Conservation (phyloP, 2,797 vertebrate species). For the Phrynocephalus forsythii region DNA sequence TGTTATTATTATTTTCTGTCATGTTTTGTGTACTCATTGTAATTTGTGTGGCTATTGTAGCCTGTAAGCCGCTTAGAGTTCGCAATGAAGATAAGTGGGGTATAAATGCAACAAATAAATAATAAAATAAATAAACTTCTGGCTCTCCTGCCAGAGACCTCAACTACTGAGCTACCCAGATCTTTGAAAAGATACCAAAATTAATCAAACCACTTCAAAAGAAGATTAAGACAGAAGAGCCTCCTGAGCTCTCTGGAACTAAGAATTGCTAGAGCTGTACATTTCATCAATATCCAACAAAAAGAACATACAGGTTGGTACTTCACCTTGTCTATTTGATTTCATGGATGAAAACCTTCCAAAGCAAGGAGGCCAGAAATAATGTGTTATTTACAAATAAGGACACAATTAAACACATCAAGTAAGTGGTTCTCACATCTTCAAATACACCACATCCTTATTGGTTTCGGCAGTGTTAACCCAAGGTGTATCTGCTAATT, state of each 20-base stretch:
- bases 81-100: too few relatives aligned
- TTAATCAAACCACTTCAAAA: not conserved
- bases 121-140: too few relatives aligned
- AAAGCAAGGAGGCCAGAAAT: not conserved
- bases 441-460: not conserved
- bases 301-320: not conserved
- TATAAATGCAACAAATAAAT: too few relatives aligned
- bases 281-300: not conserved
- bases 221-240: not conserved
- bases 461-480: not conserved
- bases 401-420: rapidly evolving
- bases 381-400: not conserved
- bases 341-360: not conserved
- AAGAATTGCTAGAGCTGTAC: not conserved
- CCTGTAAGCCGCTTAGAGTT: too few relatives aligned
- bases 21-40: too few relatives aligned
- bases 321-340: not conserved
- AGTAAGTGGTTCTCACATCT: not conserved
- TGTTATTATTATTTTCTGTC: too few relatives aligned
- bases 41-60: too few relatives aligned
- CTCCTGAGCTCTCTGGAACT: not conserved
- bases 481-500: not conserved
- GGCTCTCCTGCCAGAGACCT: not conserved
- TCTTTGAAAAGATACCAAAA: not conserved
- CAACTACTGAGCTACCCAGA: not conserved